Base-by-base conservation (phyloP, 2,113 vertebrate genomes). In the Thalassoma bifasciatum region DNA sequence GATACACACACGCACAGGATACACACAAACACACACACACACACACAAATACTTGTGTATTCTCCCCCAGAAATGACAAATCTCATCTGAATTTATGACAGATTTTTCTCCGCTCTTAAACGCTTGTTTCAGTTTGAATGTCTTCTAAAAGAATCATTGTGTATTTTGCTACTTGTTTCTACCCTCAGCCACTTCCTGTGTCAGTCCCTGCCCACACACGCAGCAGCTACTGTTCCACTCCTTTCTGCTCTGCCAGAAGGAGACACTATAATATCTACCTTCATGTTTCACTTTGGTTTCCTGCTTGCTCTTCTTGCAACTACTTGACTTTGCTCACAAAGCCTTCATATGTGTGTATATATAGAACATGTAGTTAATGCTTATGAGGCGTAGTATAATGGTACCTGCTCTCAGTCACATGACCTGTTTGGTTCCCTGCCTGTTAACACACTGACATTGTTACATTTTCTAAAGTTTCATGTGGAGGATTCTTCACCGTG, bases 101-200 rank as follows among this genome's bases (percentile, higher is more conserved):
- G 24, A 65, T 65, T 61, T 30, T 70, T 68, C 59, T 66, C 19
- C 57, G 56, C 72, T 71, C 52, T 66, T 64, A 46, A 66, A 62
- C 34, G 42, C 63, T 73, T 46, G n/a, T 77, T 80, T 81, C 37
- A 14, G 52, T 75, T 50, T 77, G 75, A 70, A 61, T 69, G 68
- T 84, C 54, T 52, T 63, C 52, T 62, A 57, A 70, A 76, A 81
- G 52, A 81, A 66, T 79, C 57, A 34, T 26, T 58, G 37, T 81
- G 58, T 77, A 26, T 75, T 79, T 66, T 61, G 78, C 73, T 78
- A 24, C 59, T 67, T 42, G 14, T 66, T 67, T 67, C 64, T 52
- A 42, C 78, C 74, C 54, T 49, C 72, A 85, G 73, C 83, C 85
- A 84, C 83, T 72, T 89, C 81, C 80, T 79, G 81, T 82, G 59